Conservation (phyloP, 2,113 vertebrate genomes). For the Lontra canadensis region DNA sequence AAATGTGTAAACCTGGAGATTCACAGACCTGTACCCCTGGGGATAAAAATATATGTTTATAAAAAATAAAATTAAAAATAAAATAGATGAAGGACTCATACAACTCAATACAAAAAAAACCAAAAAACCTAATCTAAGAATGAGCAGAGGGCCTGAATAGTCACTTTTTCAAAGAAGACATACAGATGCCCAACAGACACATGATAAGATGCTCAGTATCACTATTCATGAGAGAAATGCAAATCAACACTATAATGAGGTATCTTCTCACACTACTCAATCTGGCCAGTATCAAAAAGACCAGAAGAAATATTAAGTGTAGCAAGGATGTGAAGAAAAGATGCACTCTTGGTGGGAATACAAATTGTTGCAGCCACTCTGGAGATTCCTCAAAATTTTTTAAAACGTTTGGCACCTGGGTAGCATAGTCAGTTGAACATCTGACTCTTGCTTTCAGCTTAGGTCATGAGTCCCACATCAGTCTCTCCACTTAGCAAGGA, state of each 20-base stretch:
- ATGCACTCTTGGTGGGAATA: not conserved
- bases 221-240: not conserved
- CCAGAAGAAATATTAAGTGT: not conserved
- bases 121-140: not conserved
- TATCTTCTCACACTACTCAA: not conserved
- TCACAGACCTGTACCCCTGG: too few species aligned
- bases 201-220: not conserved
- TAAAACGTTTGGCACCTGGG: not conserved
- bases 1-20: too few species aligned
- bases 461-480: not conserved
- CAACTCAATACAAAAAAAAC: not conserved
- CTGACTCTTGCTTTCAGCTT: not conserved
- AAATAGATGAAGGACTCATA: too few species aligned
- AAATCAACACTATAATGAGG: not conserved
- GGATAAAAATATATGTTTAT: too few species aligned
- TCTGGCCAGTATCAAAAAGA: not conserved
- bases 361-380: not conserved
- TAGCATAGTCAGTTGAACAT: not conserved
- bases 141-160: not conserved
- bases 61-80: too few species aligned
- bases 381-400: not conserved
- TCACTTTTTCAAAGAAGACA: not conserved
- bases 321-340: not conserved
- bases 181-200: not conserved
- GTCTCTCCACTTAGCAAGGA: not conserved